These are phyloP conservation scores for Neocrepidodera transversa DNA, from an alignment of 2,888 invertebrate genomes.

Conservation along the genomic window DNA sequence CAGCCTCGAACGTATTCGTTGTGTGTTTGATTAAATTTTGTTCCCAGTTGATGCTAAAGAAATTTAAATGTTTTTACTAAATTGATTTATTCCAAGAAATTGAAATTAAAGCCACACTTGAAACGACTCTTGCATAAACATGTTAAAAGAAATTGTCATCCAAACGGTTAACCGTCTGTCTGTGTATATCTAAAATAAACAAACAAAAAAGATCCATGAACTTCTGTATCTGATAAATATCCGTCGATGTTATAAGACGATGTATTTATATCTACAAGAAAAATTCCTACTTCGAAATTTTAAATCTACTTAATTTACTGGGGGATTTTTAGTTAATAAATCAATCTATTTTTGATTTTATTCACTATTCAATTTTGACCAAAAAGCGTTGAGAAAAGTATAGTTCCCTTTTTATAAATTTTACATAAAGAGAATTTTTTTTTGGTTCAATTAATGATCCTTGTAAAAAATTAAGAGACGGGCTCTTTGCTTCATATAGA, in stretches of 20 bases:
- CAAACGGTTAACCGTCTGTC: background rate
- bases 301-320: no score
- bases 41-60: no score
- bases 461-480: background rate
- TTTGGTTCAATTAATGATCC: no score
- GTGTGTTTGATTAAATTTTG: no score
- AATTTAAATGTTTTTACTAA: no score
- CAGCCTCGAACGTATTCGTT: no score
- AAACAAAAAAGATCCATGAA: conserved; percentile 27
- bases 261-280: conserved; percentile 8
- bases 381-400: no score
- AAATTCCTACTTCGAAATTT: background rate
- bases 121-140: conserved; percentile 12
- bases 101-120: background rate
- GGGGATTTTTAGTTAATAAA: no score
- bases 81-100: conserved; percentile 7
- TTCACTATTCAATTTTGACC: no score
- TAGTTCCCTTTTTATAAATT: no score
- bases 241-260: conserved; percentile 5
- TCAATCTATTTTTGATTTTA: no score
- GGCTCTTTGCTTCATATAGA: background rate
- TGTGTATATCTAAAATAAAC: conserved; percentile 20
- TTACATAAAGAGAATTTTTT: no score
- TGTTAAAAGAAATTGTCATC: conserved; percentile 15
- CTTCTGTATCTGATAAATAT: conserved; percentile 11